Evolutionary conservation across 2,888 invertebrate genomes (phyloP).

Genomic region (Dryadula phaetusa): DNA sequence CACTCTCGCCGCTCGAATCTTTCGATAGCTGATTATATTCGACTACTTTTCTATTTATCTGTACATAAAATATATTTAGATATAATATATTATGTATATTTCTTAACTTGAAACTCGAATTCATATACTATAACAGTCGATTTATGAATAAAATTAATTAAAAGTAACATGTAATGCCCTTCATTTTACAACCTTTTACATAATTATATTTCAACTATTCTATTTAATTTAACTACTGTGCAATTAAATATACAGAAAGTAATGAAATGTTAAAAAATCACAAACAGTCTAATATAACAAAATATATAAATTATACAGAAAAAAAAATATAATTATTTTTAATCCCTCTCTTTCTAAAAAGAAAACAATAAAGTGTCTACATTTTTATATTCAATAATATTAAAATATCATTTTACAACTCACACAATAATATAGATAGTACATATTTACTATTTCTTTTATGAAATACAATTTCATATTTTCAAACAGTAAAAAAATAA

Average conservation of each 20-base stretch:
- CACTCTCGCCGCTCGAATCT: slow-evolving; percentile 82
- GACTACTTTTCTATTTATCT: slow-evolving; percentile 84
- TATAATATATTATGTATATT: slow-evolving; percentile 84
- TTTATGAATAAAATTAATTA: slow-evolving; percentile 77
- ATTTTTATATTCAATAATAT: too few relatives aligned
- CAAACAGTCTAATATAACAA: neutral
- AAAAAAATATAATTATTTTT: neutral
- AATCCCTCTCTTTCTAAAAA: slow-evolving; percentile 4
- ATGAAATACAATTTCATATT: too few relatives aligned
- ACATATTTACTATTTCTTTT: too few relatives aligned
- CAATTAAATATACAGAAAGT: neutral
- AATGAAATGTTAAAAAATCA: neutral
- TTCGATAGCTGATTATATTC: slow-evolving; percentile 83
- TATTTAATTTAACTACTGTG: neutral
- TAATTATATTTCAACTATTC: neutral
- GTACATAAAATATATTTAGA: slow-evolving; percentile 85
- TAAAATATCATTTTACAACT: too few relatives aligned
- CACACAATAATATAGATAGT: too few relatives aligned
- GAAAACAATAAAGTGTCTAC: too few relatives aligned
- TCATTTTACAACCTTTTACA: slow-evolving; percentile 39
- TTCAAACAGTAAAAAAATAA: too few relatives aligned
- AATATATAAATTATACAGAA: slow-evolving; percentile 11
- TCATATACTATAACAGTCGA: slow-evolving; percentile 83
- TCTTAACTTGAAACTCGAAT: slow-evolving; percentile 83
- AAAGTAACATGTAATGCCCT: slow-evolving; percentile 46